Evolutionary conservation across 2,113 vertebrate genomes (phyloP), one percentile per base, ranked within the genome.

Genomic region (Nesogale talazaci): DNA sequence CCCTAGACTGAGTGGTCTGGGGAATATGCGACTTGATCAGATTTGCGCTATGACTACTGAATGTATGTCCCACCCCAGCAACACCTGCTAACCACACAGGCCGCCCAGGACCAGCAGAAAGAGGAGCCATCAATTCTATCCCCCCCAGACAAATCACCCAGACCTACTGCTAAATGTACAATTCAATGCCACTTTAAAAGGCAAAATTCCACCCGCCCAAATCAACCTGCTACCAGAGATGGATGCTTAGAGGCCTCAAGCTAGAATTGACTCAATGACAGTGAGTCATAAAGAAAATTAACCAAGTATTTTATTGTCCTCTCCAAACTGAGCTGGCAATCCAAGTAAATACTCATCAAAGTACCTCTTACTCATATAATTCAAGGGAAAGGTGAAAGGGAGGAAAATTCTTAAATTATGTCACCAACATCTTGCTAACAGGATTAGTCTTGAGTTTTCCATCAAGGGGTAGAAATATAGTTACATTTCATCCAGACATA

Each of bases 41-140:
- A 97, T 94, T 91, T 96, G 97, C 97, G 95, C 97, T 95, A 91
- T 95, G 96, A 89, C 97, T 97, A 89, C 91, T 88, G 86, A 94
- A 96, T 97, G 94, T 92, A 90, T 59, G 89, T 4, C 69, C 94
- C 91, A 83, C 75, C 89, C 95, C 96, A 94, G 93, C 95, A 94
- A 95, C 98, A 98, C 97, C 98, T 98, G 98, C 98, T 98, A 96
- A 97, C 38, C 38, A 36, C 86, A 97, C 85, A 95, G 88, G 96
- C 93, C 98, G 96, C 97, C 0, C 0, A 97, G 96, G 97, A 97
- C 90, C 82, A 12, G 36, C 89, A 97, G 96, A 92, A 91, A 97
- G 97, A 96, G 94, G 92, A 97, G 96, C 96, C 94, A 97, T 98
- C 94, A 98, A 94, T 89, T 88, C 83, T 61, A 79, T 52, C 94